Evolutionary conservation across 2,888 invertebrate genomes (phyloP), one percentile per base, ranked within the genome.

Genomic region (Venusia cambrica): DNA sequence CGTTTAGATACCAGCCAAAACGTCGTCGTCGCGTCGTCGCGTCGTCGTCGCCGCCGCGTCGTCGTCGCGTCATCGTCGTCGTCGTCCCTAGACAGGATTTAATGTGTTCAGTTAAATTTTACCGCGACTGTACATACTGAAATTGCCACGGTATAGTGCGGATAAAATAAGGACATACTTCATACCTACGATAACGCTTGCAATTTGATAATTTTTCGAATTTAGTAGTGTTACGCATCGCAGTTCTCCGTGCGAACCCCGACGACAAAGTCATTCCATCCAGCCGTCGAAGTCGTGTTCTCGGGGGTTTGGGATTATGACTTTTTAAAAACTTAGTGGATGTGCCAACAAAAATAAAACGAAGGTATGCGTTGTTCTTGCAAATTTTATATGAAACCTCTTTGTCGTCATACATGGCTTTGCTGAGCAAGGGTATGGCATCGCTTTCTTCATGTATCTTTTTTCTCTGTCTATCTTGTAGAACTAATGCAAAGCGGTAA

Each of bases 261-360:
- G 83, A 80, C 84, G 85, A 83, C 83, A 77, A 87, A 85, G 83
- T 84, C 83, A 85, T 87, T 87, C 85, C 85, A 87, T 85, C 85
- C 85, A 85, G 85, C 83, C 85, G 84, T 87, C 83, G 85, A 81
- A 83, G 85, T 81, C 76, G 83, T 76, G 77, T 84, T 84, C 81
- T 84, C 75, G 78, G 83, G 83, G 85, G 84, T 78, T 83, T 83
- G 74, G 78, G 73, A 80, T 79, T 75, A 80, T 77, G 80, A 78
- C 81, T 78, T 76, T 79, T 65, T 71, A 73, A 72, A 75, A 79
- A 79, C 74, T 69, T 74, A 77, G 76, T 75, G 70, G 68, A 74
- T 79, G 85, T 87, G 87, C 85, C 87, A 87, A 87, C 75, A 75
- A 76, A 74, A 72, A 71, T 70, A 76, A 78, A 80, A 78, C 75